These are phyloP conservation scores for Stomatorhinus walkeri DNA, from an alignment of 2,797 vertebrate species.

Conservation along the genomic window DNA sequence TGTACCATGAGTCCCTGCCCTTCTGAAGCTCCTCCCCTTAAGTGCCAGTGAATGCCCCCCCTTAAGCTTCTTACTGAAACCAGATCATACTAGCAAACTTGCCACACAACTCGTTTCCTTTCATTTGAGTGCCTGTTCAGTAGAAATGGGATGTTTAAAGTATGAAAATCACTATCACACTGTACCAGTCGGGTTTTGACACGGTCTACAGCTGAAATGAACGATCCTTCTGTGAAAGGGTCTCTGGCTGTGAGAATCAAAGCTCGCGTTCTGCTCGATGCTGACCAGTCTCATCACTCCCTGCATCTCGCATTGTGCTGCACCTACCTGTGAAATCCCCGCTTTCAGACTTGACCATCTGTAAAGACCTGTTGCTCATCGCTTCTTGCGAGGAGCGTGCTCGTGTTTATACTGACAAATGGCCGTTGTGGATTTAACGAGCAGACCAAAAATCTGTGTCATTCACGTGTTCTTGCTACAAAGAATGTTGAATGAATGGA, in stretches of 20 bases:
- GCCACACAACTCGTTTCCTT: neutral
- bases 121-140: neutral
- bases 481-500: neutral
- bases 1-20: neutral
- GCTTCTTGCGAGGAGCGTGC: constrained; percentile 46
- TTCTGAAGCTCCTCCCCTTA: neutral
- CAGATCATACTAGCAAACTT: neutral
- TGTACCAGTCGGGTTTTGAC: constrained; percentile 12
- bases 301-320: constrained; percentile 47
- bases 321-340: constrained; percentile 43
- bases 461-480: neutral
- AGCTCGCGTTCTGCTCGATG: neutral
- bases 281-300: constrained; percentile 54
- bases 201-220: constrained; percentile 14
- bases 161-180: constrained; percentile 18
- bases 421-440: neutral
- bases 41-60: neutral
- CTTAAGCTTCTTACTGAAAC: neutral
- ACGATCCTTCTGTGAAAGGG: constrained; percentile 7
- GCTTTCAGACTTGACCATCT: neutral
- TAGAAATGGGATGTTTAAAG: neutral
- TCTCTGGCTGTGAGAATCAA: neutral
- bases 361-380: constrained; percentile 53
- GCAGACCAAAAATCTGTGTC: neutral
- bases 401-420: neutral